These are phyloP conservation scores for Drosophila takahashii DNA, from an alignment of 1,140 invertebrate species.

Conservation along the genomic window DNA sequence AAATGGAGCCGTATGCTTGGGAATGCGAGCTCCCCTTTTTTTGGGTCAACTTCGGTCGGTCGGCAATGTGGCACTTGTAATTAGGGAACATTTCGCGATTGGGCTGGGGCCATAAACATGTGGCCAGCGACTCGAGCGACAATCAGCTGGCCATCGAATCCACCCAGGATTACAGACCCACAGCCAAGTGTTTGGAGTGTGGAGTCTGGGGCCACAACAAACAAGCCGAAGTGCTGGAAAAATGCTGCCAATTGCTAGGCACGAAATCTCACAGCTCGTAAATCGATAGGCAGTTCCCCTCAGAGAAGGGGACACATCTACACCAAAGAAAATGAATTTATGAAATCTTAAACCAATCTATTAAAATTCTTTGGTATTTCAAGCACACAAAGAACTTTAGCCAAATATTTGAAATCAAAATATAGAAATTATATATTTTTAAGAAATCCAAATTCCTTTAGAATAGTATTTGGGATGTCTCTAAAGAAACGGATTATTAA, in stretches of 20 bases:
- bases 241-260: conserved; percentile 51
- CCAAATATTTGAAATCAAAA: no score
- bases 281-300: conserved; percentile 57
- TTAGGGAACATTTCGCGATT: conserved; percentile 34
- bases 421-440: no score
- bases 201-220: conserved; percentile 21
- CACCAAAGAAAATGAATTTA: not conserved
- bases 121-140: conserved; percentile 41
- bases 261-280: conserved; percentile 80
- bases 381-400: no score
- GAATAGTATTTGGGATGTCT: no score
- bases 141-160: conserved; percentile 62
- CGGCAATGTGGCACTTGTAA: conserved; percentile 31
- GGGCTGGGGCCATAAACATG: conserved; percentile 37
- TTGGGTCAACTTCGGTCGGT: conserved; percentile 22
- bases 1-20: conserved; percentile 27
- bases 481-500: no score
- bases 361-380: no score
- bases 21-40: conserved; percentile 10
- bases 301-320: conserved; percentile 12
- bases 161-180: conserved; percentile 28
- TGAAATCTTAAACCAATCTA: no score
- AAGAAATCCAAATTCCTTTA: no score
- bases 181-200: conserved; percentile 20
- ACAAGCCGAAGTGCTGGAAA: conserved; percentile 23